Conservation (phyloP, 2,797 vertebrate genomes). For the Atherinosoma microstoma region DNA sequence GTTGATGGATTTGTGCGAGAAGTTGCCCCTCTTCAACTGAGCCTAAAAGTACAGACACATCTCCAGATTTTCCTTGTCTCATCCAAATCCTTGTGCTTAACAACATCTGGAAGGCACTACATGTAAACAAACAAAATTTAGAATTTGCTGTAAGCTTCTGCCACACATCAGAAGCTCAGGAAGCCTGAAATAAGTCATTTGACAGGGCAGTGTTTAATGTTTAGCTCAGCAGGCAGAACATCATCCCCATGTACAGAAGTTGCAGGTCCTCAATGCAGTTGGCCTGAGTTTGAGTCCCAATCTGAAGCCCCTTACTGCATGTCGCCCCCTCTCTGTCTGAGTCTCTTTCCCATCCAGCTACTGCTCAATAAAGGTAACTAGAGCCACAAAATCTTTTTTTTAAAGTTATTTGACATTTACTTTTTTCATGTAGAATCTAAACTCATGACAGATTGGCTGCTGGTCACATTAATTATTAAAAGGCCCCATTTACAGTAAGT, state of each 20-base stretch:
- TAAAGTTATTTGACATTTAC: conserved; percentile 13
- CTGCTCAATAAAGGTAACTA: no score
- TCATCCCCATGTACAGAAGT: not conserved
- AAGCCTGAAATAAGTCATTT: conserved; percentile 40
- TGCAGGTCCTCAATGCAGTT: not conserved
- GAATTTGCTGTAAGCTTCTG: conserved; percentile 42
- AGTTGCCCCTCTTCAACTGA: conserved; percentile 50
- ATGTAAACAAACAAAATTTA: conserved; percentile 36
- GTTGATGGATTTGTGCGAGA: conserved; percentile 59
- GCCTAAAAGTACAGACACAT: conserved; percentile 55
- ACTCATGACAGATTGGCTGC: conserved; percentile 14
- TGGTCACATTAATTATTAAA: not conserved
- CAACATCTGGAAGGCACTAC: conserved; percentile 41
- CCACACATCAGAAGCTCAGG: conserved; percentile 31
- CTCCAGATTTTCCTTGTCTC: conserved; percentile 56
- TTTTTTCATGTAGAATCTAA: conserved; percentile 22
- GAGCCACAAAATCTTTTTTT: no score
- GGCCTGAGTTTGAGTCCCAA: not conserved
- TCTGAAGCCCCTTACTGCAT: not conserved
- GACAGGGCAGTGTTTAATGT: not conserved
- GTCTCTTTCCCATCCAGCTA: no score
- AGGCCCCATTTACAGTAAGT: no score
- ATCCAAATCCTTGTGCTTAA: conserved; percentile 44
- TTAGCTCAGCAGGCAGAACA: not conserved
- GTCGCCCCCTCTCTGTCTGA: not conserved